Percentiles rank a stretch among this genome's conserved stretches.
Conservation (phyloP, 2,113 vertebrate species). For the Salvelinus fontinalis region DNA sequence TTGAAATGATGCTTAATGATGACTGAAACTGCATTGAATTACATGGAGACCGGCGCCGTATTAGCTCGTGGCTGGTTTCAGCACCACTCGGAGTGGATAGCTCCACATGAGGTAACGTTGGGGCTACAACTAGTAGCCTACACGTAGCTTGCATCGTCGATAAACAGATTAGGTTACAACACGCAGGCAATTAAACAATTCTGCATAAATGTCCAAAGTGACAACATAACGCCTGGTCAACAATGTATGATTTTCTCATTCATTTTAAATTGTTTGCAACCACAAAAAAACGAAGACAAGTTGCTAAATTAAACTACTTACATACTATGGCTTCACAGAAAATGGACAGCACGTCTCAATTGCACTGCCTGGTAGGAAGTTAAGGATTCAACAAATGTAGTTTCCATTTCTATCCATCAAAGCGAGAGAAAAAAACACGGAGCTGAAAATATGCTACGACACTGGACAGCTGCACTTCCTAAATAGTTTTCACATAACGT, state of each 20-base stretch:
- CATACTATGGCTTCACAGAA: background rate
- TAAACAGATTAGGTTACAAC: too few species aligned
- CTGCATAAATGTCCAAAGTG: background rate
- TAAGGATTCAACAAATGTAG: background rate
- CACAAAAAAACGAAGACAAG: background rate
- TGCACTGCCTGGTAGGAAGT: background rate
- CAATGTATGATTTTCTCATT: background rate
- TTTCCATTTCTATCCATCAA: background rate
- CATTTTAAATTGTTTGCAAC: background rate
- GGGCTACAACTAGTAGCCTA: background rate
- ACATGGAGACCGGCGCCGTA: background rate
- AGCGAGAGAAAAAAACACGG: background rate
- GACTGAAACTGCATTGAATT: background rate
- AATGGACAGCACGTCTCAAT: background rate
- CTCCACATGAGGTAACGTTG: slow-evolving; percentile 42
- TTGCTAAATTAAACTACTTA: background rate
- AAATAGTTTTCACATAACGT: background rate
- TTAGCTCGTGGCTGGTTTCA: slow-evolving; percentile 54
- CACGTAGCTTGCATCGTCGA: too few species aligned
- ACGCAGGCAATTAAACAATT: background rate
- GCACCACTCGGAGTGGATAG: slow-evolving; percentile 67
- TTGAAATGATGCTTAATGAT: background rate
- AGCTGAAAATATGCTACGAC: too few species aligned
- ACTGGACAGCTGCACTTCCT: background rate
- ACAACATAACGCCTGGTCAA: too few species aligned